Conservation (phyloP, 53 echinoderm and acorn worm species). For the Pentamera pediparva region DNA sequence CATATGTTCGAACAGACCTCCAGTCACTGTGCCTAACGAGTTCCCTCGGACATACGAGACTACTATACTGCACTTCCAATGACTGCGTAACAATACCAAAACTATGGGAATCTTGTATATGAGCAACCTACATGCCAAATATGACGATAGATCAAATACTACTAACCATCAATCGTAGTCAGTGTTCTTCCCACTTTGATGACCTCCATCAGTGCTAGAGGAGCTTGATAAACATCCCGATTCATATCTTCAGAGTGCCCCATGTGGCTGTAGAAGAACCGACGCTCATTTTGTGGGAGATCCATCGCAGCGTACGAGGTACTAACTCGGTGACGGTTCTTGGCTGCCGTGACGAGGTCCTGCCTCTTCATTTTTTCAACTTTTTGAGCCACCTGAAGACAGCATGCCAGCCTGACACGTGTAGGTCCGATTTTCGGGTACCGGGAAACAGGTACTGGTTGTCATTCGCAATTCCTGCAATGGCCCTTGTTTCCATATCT, state of each 20-base stretch:
- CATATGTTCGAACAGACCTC: too few relatives aligned
- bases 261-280: conserved; percentile 45
- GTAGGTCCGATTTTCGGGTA: background rate
- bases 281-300: conserved; percentile 27
- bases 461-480: background rate
- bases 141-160: too few relatives aligned
- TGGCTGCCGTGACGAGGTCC: conserved; percentile 37
- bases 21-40: too few relatives aligned
- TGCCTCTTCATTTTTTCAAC: background rate
- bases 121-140: too few relatives aligned
- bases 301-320: conserved; percentile 49
- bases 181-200: conserved; percentile 39
- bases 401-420: conserved; percentile 34
- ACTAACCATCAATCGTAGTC: conserved; percentile 37
- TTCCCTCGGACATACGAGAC: too few relatives aligned
- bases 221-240: conserved; percentile 59
- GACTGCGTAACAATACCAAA: too few relatives aligned
- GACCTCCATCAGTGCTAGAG: conserved; percentile 43
- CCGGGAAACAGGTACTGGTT: conserved; percentile 12
- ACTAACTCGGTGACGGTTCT: conserved; percentile 44
- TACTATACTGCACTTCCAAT: too few relatives aligned
- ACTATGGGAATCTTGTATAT: too few relatives aligned
- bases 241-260: conserved; percentile 48
- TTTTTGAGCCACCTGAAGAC: conserved; percentile 5
- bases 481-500: background rate